These are phyloP conservation scores for Typhlichthys eigenmanni DNA, from an alignment of 2,797 vertebrate genomes.

Conservation along the genomic window DNA sequence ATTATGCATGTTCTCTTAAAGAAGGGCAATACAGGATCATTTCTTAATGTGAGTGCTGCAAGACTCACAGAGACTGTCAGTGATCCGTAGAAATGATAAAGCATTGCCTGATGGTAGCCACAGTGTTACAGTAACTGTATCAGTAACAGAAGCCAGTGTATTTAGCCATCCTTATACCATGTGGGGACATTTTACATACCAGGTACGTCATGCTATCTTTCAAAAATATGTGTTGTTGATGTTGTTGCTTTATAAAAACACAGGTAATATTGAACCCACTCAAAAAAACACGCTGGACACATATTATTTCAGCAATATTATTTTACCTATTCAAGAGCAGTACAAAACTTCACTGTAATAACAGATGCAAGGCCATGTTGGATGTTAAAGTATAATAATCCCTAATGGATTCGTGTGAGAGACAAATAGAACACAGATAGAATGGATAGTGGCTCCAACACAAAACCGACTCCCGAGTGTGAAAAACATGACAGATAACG, in stretches of 20 bases:
- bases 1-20: conserved; percentile 16
- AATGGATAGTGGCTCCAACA: too few relatives aligned
- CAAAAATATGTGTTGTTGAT: too few relatives aligned
- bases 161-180: conserved; percentile 8
- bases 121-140: conserved; percentile 23
- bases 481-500: conserved; percentile 2
- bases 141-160: conserved; percentile 46
- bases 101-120: conserved; percentile 22
- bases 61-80: conserved; percentile 16
- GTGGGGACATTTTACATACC: too few relatives aligned
- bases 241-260: too few relatives aligned
- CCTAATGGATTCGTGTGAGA: neutral
- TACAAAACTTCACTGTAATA: conserved; percentile 1
- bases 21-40: conserved; percentile 16
- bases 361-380: conserved; percentile 19
- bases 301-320: too few relatives aligned
- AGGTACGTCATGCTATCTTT: too few relatives aligned
- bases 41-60: conserved; percentile 7
- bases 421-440: neutral
- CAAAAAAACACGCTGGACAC: too few relatives aligned
- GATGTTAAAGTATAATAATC: neutral
- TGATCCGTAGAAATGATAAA: conserved; percentile 44
- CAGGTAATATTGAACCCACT: too few relatives aligned
- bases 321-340: neutral
- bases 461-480: conserved; percentile 2